Evolutionary conservation across 2,113 vertebrate genomes (phyloP).

Genomic region (Casuarius casuarius): DNA sequence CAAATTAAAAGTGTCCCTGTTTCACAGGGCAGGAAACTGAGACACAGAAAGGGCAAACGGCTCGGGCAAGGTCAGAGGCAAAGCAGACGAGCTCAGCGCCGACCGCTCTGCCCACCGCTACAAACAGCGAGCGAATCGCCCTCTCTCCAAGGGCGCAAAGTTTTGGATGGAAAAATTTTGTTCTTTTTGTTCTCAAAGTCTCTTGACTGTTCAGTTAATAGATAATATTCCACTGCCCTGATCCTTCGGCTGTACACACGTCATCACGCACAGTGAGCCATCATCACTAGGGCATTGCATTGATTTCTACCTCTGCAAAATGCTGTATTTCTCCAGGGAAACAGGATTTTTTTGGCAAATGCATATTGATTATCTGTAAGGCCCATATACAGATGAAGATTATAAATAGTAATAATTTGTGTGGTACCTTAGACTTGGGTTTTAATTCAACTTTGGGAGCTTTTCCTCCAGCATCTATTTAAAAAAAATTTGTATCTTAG

Average conservation of each 20-base stretch:
- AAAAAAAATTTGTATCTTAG: not conserved
- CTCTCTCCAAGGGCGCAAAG: not conserved
- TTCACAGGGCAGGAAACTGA: not conserved
- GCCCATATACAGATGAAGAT: not conserved
- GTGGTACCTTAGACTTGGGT: not conserved
- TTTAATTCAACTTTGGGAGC: not conserved
- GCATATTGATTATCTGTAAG: conserved; percentile 34
- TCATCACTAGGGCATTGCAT: not conserved
- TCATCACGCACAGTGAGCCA: not conserved
- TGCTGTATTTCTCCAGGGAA: not conserved
- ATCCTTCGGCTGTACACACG: not conserved
- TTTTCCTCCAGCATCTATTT: not conserved
- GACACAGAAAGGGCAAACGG: not conserved
- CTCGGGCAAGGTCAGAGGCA: not conserved
- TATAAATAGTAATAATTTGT: conserved; percentile 6
- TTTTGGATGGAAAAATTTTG: not conserved
- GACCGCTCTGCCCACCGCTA: not conserved
- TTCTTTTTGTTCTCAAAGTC: too few species aligned
- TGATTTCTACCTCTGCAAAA: not conserved
- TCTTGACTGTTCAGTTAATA: not conserved
- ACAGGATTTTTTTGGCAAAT: not conserved
- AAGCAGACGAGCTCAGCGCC: not conserved
- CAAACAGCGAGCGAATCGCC: not conserved
- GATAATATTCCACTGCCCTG: not conserved
- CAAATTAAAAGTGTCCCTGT: not conserved